These are phyloP conservation scores for Xestia sexstrigata DNA, from an alignment of 2,888 invertebrate genomes.

Conservation along the genomic window DNA sequence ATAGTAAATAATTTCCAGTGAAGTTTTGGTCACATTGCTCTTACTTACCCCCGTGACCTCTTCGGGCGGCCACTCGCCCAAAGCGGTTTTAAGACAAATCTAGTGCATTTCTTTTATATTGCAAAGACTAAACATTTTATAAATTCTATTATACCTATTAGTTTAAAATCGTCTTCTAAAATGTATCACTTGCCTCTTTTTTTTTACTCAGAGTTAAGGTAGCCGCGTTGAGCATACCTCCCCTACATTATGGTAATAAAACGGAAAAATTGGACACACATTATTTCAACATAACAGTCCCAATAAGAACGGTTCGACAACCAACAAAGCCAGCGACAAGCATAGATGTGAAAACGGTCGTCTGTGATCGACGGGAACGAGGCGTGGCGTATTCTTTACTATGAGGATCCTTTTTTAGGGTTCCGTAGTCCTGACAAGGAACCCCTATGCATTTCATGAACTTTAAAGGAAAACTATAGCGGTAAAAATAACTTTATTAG, in stretches of 20 bases:
- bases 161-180: background rate
- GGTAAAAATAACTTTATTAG: too few species aligned
- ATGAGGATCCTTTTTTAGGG: conserved; percentile 6
- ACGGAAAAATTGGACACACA: background rate
- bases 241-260: background rate
- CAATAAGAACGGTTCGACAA: background rate
- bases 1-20: too few species aligned
- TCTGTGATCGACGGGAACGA: background rate
- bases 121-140: background rate
- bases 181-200: background rate
- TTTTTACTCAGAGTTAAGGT: background rate
- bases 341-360: background rate
- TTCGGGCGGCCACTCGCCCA: background rate
- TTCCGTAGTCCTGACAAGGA: too few species aligned
- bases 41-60: background rate
- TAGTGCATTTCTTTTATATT: background rate
- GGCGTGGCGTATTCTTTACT: conserved; percentile 41
- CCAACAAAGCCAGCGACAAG: background rate
- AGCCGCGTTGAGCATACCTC: background rate
- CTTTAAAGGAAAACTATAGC: too few species aligned
- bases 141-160: background rate
- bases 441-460: too few species aligned
- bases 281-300: background rate
- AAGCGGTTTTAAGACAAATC: background rate
- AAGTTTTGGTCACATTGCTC: background rate